These are phyloP conservation scores for Thryonomys swinderianus DNA, from an alignment of 2,113 vertebrate species.

Conservation along the genomic window DNA sequence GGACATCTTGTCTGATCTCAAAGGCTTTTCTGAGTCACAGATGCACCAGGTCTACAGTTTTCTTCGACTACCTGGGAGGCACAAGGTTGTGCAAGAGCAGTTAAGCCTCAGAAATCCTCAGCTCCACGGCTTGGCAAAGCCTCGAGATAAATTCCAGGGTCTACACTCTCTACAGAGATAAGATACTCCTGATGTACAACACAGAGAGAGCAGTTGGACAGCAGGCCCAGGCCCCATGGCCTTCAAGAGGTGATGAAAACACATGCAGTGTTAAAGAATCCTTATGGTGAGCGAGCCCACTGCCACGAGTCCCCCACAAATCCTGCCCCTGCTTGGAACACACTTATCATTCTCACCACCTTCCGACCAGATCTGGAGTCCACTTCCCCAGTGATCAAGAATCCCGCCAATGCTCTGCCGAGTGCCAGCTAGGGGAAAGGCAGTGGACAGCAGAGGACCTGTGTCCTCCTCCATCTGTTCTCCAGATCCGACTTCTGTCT, in stretches of 20 bases:
- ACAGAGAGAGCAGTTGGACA: too few relatives aligned
- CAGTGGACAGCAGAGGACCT: too few relatives aligned
- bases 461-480: not conserved
- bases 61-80: not conserved
- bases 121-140: not conserved
- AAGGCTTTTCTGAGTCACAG: not conserved
- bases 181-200: not conserved
- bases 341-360: not conserved
- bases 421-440: not conserved
- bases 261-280: not conserved
- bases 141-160: not conserved
- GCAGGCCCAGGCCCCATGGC: not conserved
- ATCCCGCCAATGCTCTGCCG: not conserved
- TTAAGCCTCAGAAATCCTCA: fast-evolving
- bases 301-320: too few relatives aligned
- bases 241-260: not conserved
- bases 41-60: fast-evolving
- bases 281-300: not conserved
- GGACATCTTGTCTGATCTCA: not conserved
- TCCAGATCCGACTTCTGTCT: too few relatives aligned
- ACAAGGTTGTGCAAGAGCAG: fast-evolving
- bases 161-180: fast-evolving
- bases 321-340: too few relatives aligned
- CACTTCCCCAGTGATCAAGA: too few relatives aligned
- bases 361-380: not conserved